Evolutionary conservation across 2,113 vertebrate genomes (phyloP).

Genomic region (Pseudopipra pipra): DNA sequence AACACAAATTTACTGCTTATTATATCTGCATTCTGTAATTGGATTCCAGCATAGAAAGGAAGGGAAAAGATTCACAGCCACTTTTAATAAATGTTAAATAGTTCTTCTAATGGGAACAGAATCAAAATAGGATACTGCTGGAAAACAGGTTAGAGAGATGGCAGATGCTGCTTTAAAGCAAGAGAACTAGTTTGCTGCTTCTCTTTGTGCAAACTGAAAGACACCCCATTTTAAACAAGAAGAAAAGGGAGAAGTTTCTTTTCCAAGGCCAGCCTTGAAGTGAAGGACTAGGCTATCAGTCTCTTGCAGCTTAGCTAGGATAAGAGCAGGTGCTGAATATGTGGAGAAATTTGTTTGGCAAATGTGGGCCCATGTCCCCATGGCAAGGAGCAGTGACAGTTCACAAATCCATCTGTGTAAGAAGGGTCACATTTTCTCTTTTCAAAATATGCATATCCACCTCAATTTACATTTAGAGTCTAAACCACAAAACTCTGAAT

Average conservation of each 20-base stretch:
- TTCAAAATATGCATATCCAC: not conserved
- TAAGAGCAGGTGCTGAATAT: not conserved
- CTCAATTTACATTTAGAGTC: not conserved
- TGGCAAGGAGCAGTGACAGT: not conserved
- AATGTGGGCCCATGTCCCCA: not conserved
- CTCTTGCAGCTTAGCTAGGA: not conserved
- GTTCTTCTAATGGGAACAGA: not conserved
- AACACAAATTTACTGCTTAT: not conserved
- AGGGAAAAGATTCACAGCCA: not conserved
- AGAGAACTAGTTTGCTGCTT: not conserved
- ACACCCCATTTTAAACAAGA: not conserved
- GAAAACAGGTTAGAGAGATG: not conserved
- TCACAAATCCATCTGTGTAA: not conserved
- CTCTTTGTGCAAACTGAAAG: not conserved
- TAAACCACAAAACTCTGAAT: not conserved
- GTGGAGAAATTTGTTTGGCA: not conserved
- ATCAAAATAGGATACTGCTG: not conserved
- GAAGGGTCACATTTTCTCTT: not conserved
- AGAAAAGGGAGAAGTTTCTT: not conserved
- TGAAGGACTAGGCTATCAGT: not conserved
- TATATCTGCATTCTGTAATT: not conserved
- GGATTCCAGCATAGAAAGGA: not conserved
- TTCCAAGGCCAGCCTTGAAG: not conserved
- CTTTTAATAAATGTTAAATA: not conserved
- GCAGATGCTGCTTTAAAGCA: not conserved